phyloP scores from a whole-genome alignment of 2,113 vertebrate species.

The Gobiocypris rarus region DNA sequence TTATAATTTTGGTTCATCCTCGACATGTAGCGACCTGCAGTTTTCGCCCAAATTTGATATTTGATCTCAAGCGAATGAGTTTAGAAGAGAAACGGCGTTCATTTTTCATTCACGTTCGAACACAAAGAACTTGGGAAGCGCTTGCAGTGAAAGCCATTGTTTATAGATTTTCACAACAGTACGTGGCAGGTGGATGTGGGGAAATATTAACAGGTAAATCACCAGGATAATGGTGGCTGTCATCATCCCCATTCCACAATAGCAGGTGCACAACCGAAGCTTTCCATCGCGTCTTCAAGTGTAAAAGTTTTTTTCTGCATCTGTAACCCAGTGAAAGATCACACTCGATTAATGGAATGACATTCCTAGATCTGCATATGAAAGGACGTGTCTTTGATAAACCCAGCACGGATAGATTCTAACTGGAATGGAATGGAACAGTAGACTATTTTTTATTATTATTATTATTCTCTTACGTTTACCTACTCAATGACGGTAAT shows the following conservation, averaged over 20 bases:
- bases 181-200: not conserved
- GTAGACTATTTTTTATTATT: not conserved
- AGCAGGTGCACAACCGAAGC: constrained; percentile 36
- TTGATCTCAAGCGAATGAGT: not conserved
- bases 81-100: not conserved
- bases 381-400: too few relatives aligned
- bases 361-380: not conserved
- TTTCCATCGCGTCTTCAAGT: constrained; percentile 4
- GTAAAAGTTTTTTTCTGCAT: not conserved
- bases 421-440: not conserved
- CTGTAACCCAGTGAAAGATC: not conserved
- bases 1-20: not conserved
- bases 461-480: not conserved
- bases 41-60: not conserved
- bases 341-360: not conserved
- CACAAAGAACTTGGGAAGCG: not conserved
- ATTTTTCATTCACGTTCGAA: not conserved
- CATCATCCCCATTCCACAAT: constrained; percentile 18
- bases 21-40: not conserved
- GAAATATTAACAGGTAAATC: constrained; percentile 17
- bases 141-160: constrained; percentile 1
- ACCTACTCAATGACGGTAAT: not conserved
- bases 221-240: constrained; percentile 21
- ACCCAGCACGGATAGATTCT: not conserved
- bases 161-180: not conserved